Evolutionary conservation across 2,888 invertebrate genomes (phyloP).

Genomic region (Drosophila parthenogenetica): DNA sequence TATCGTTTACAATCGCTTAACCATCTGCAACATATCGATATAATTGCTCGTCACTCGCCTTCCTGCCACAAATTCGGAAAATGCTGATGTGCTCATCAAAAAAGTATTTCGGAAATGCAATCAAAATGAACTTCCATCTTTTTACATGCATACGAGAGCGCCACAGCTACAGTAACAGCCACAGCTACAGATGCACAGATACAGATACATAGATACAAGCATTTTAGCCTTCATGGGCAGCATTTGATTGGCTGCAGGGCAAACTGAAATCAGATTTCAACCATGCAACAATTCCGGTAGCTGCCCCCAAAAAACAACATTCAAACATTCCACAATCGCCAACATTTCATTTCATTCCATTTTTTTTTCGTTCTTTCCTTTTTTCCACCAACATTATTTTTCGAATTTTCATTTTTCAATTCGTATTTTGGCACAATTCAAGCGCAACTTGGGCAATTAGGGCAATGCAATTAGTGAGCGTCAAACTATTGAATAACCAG

Average conservation of each 20-base stretch:
- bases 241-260: conserved; percentile 55
- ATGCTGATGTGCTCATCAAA: conserved; percentile 48
- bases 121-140: conserved; percentile 43
- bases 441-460: conserved; percentile 71
- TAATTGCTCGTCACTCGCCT: conserved; percentile 10
- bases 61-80: conserved; percentile 33
- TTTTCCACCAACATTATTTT: neutral
- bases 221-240: conserved; percentile 47
- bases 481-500: conserved; percentile 69
- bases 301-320: conserved; percentile 41
- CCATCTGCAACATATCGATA: conserved; percentile 5
- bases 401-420: conserved; percentile 15
- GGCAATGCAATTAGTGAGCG: conserved; percentile 74
- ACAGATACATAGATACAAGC: conserved; percentile 8
- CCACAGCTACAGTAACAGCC: conserved; percentile 5
- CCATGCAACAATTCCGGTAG: conserved; percentile 57
- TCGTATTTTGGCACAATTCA: conserved; percentile 62
- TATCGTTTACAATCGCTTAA: neutral
- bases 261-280: conserved; percentile 35
- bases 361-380: conserved; percentile 10
- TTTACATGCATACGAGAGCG: neutral
- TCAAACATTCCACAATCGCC: conserved; percentile 36
- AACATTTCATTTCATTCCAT: conserved; percentile 1
- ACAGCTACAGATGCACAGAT: conserved; percentile 10
- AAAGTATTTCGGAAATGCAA: conserved; percentile 49